Evolutionary conservation across 1,140 invertebrate genomes (phyloP).

Genomic region (Ericerus pela): DNA sequence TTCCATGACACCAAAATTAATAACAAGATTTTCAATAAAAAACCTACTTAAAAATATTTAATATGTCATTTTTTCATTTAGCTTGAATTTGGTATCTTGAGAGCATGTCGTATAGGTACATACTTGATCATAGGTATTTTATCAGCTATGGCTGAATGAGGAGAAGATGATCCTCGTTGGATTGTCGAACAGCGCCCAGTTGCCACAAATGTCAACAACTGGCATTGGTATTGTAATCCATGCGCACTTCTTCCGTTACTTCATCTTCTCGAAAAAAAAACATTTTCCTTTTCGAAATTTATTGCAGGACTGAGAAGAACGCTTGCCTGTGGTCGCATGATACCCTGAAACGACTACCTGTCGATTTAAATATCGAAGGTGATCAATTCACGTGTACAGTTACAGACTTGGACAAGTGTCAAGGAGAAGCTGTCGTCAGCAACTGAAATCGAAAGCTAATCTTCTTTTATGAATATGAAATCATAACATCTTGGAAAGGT

Average conservation of each 20-base stretch:
- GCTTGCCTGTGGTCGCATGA: conserved; percentile 92
- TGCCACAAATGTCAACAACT: conserved; percentile 98
- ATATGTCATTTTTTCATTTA: too few relatives aligned
- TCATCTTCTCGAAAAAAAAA: background rate
- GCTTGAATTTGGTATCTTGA: too few relatives aligned
- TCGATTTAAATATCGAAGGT: conserved; percentile 37
- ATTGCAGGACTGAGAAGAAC: conserved; percentile 87
- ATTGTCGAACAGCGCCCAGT: conserved; percentile 98
- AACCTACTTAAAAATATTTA: too few relatives aligned
- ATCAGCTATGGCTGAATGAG: conserved; percentile 99
- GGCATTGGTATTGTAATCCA: conserved; percentile 75
- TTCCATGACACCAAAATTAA: too few relatives aligned
- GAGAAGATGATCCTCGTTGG: conserved; percentile 97
- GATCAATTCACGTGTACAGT: conserved; percentile 48
- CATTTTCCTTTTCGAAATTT: conserved; percentile 12
- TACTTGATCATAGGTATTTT: too few relatives aligned
- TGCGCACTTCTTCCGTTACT: background rate
- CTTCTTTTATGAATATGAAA: conserved; percentile 97
- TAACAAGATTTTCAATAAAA: too few relatives aligned
- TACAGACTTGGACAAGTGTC: conserved; percentile 68
- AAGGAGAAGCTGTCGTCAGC: conserved; percentile 91
- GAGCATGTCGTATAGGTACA: too few relatives aligned
- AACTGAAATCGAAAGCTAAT: conserved; percentile 99
- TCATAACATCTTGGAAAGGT: conserved; percentile 81
- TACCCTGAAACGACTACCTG: conserved; percentile 70